Conservation (phyloP, 2,113 vertebrate genomes). For the Synodontis membranacea region DNA sequence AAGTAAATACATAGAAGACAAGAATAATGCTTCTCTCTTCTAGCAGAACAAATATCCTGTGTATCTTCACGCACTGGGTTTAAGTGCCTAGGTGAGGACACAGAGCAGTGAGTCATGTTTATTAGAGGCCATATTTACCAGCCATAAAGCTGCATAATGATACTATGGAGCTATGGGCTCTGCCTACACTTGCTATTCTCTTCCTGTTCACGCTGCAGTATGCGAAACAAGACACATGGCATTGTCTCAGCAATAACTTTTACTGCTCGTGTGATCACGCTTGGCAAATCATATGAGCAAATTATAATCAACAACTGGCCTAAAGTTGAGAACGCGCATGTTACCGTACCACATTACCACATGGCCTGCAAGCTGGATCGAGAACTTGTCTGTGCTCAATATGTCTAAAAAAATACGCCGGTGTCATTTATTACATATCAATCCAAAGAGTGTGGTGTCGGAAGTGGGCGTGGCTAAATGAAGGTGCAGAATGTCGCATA, state of each 20-base stretch:
- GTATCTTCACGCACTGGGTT: background rate
- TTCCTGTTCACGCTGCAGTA: slow-evolving; percentile 1
- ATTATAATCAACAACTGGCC: background rate
- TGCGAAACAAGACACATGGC: background rate
- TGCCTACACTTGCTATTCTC: slow-evolving; percentile 18
- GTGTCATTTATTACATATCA: background rate
- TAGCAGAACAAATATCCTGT: background rate
- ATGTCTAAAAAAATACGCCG: background rate
- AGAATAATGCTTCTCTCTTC: slow-evolving; percentile 19
- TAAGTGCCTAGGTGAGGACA: background rate
- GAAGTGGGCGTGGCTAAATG: background rate
- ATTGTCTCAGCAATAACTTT: background rate
- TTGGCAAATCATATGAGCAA: background rate
- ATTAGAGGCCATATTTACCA: slow-evolving; percentile 32
- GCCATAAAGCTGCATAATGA: slow-evolving; percentile 47
- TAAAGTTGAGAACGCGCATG: background rate
- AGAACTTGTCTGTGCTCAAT: background rate
- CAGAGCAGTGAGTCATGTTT: slow-evolving; percentile 43
- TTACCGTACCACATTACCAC: background rate
- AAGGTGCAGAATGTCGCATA: background rate
- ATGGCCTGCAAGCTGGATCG: background rate
- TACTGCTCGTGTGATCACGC: background rate
- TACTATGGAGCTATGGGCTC: slow-evolving; percentile 15
- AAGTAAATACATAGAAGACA: slow-evolving; percentile 29
- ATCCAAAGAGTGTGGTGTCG: background rate